These are phyloP conservation scores for Nothoprocta pentlandii DNA, from an alignment of 2,113 vertebrate species.

Conservation along the genomic window DNA sequence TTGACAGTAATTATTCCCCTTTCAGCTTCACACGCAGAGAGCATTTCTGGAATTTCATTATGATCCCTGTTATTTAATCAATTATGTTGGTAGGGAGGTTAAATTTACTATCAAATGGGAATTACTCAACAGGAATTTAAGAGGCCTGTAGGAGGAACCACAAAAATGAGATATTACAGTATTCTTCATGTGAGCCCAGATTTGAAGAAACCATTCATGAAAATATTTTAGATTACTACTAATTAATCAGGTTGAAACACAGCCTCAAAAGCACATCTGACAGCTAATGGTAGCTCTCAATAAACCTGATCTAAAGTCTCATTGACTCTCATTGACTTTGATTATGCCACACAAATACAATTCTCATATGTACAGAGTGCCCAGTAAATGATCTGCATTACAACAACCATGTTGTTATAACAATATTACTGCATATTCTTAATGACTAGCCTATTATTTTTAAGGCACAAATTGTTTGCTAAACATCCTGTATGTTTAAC, in stretches of 20 bases:
- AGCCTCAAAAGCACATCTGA: conserved; percentile 60
- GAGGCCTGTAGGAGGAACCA: conserved; percentile 46
- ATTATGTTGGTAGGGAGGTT: conserved; percentile 51
- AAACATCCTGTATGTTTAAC: conserved; percentile 23
- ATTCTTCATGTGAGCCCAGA: conserved; percentile 30
- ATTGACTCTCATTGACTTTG: conserved; percentile 41
- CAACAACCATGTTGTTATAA: conserved; percentile 21
- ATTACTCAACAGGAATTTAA: conserved; percentile 39
- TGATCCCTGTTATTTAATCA: conserved; percentile 55
- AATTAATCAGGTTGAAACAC: conserved; percentile 67
- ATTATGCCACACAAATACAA: conserved; percentile 53
- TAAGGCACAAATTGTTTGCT: conserved; percentile 36
- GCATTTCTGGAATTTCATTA: conserved; percentile 57
- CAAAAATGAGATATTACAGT: conserved; percentile 19
- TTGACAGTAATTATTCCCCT: conserved; percentile 59
- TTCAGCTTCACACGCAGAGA: conserved; percentile 39
- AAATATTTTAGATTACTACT: conserved; percentile 61
- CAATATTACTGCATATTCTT: conserved; percentile 47
- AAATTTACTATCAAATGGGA: conserved; percentile 61
- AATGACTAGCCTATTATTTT: conserved; percentile 28
- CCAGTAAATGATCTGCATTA: conserved; percentile 37
- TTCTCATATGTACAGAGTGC: not conserved
- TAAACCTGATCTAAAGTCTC: conserved; percentile 34
- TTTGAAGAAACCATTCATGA: conserved; percentile 57
- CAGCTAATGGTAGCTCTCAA: conserved; percentile 49